Evolutionary conservation across 2,797 vertebrate genomes (phyloP).

Genomic region (Iguana delicatissima): DNA sequence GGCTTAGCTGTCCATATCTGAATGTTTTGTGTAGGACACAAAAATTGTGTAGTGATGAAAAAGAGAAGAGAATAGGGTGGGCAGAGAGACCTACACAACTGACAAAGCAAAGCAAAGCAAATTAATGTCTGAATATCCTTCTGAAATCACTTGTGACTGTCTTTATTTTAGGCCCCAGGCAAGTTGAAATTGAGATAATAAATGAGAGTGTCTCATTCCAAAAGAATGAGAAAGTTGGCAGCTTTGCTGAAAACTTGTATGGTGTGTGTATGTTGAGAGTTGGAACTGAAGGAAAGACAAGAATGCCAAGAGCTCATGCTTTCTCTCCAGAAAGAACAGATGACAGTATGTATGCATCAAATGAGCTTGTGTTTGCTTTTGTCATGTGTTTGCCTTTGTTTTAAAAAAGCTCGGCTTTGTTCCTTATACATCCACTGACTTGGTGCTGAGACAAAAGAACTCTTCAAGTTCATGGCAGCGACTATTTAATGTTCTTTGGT

Average conservation of each 20-base stretch:
- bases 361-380: constrained; percentile 30
- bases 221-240: constrained; percentile 76
- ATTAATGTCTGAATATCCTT: constrained; percentile 76
- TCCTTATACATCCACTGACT: not conserved
- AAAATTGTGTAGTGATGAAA: constrained; percentile 51
- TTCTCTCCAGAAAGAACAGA: constrained; percentile 32
- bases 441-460: not conserved
- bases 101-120: constrained; percentile 71
- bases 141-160: constrained; percentile 78
- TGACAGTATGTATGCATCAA: constrained; percentile 29
- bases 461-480: too few species aligned
- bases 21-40: constrained; percentile 51
- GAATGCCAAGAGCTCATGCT: constrained; percentile 39
- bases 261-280: not conserved
- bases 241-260: constrained; percentile 44
- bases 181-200: constrained; percentile 83
- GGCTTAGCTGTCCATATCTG: constrained; percentile 52
- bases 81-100: not conserved
- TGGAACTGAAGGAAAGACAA: constrained; percentile 24
- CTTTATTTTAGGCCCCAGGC: constrained; percentile 79
- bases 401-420: not conserved
- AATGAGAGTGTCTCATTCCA: constrained; percentile 77
- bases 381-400: not conserved
- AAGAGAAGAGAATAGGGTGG: not conserved
- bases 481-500: not conserved